A percentile compares a stretch with the other conserved stretches of the same genome.
Conservation (phyloP, 2,797 vertebrate species). For the Hydrocynus forskahlii region DNA sequence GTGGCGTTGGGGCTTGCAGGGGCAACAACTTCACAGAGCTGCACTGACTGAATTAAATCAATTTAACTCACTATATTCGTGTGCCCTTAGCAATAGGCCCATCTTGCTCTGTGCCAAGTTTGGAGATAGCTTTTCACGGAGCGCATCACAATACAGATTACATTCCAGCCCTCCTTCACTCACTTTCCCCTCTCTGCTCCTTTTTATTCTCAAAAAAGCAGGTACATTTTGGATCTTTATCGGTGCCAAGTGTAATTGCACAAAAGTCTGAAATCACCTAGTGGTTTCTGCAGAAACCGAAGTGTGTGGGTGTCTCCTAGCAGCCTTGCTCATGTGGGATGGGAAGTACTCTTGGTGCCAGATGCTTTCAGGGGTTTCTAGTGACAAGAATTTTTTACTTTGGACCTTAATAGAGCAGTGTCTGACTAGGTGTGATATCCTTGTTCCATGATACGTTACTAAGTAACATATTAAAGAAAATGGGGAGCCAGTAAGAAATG, state of each 20-base stretch:
- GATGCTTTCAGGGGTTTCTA: not conserved
- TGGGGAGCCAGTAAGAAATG: not conserved
- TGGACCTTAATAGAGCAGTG: not conserved
- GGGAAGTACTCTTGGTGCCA: not conserved
- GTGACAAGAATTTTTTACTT: not conserved
- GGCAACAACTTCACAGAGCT: constrained; percentile 64
- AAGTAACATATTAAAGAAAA: not conserved
- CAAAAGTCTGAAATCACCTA: constrained; percentile 51
- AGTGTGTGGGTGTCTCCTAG: constrained; percentile 11
- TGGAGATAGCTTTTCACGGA: constrained; percentile 63
- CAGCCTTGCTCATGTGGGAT: constrained; percentile 28
- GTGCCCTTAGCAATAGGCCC: constrained; percentile 67
- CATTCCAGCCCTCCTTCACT: constrained; percentile 65
- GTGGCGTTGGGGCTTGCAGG: constrained; percentile 56
- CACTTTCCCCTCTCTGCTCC: constrained; percentile 40
- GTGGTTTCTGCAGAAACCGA: constrained; percentile 19
- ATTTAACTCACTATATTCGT: constrained; percentile 66
- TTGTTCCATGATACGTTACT: not conserved
- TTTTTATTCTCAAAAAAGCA: constrained; percentile 57
- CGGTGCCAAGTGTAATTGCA: constrained; percentile 51
- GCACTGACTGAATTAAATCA: constrained; percentile 64
- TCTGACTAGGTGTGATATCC: not conserved
- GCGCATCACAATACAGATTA: constrained; percentile 68
- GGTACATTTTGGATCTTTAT: constrained; percentile 69
- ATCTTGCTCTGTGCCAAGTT: constrained; percentile 62